Base-by-base conservation (phyloP, 2,888 invertebrate species). In the Polymixis flavicincta region DNA sequence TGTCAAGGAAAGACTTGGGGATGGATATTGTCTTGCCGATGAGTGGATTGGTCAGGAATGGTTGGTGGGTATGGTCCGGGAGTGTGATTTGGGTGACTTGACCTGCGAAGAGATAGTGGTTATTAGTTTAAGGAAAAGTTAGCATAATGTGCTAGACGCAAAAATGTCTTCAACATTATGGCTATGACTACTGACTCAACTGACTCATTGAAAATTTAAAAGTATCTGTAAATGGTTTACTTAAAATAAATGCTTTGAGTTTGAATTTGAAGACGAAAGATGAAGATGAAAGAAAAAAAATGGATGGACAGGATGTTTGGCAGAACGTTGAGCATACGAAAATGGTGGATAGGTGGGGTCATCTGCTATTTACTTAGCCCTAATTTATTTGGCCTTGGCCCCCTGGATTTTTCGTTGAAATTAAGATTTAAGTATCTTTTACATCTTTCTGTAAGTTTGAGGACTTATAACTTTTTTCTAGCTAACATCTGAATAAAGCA, bases 1-100 rank as follows among this genome's bases (percentile, higher is more conserved):
- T 81, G 22, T 85, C 85, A 1, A 77, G 17, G 59, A 74, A 81
- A 17, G 71, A 85, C 45, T 83, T 85, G 7, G 81, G 64, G 57
- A 85, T 85, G 0, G 64, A 8, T 2, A 85, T 3, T 3, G 73
- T 42, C 37, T 78, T 85, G 45, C 66, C 71, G 7, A 83, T 76
- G 14, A 78, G 61, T 0, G 48, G 50, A 32, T 85, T 85, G 14
- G 78, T 83, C 5, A 83, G 13, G 59, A 75, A 78, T 37, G 60
- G 17, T n/a, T 4, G n/a, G 55, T 64, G 28, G 28, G 14, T 37
- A 14, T 70, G 28, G 13, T 85, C 85, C 0, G 78, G 37, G 22
- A 85, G 68, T 3, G 68, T 72, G 22, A 84, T 78, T 65, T 81
- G 48, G 9, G 59, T 81, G 32, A 85, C 0, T 25, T 78, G 68